A percentile compares a stretch with the other conserved stretches of the same genome.
These are phyloP conservation scores for Entomobrya multifasciata DNA, from an alignment of 2,888 invertebrate genomes.

Conservation along the genomic window DNA sequence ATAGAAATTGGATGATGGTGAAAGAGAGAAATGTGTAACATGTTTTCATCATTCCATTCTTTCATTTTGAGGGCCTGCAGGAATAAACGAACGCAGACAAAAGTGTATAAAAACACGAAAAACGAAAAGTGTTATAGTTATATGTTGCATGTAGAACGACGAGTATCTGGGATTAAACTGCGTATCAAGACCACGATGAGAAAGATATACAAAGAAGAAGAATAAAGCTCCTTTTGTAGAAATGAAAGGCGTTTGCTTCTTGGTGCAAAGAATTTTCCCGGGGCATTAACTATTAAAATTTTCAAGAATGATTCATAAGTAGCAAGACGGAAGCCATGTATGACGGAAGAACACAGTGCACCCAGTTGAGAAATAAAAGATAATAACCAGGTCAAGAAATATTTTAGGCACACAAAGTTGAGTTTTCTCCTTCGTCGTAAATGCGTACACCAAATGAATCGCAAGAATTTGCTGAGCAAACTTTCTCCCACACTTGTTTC, in stretches of 20 bases:
- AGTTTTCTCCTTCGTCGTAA: too few relatives aligned
- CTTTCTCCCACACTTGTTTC: too few relatives aligned
- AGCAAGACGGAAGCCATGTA: conserved; percentile 57
- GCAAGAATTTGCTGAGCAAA: too few relatives aligned
- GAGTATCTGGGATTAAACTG: too few relatives aligned
- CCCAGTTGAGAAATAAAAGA: conserved; percentile 63
- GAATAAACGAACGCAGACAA: conserved; percentile 56
- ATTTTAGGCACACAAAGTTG: conserved; percentile 43
- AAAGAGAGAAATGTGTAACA: conserved; percentile 51
- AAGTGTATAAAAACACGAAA: too few relatives aligned
- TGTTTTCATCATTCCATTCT: conserved; percentile 56
- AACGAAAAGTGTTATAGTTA: too few relatives aligned
- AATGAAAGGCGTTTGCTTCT: neutral
- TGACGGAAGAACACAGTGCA: conserved; percentile 53
- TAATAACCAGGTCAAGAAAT: conserved; percentile 69
- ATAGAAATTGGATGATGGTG: conserved; percentile 14
- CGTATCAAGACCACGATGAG: too few relatives aligned
- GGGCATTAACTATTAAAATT: conserved; percentile 67
- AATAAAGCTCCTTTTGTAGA: neutral
- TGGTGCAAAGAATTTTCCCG: conserved; percentile 52
- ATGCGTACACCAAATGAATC: too few relatives aligned
- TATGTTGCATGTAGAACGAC: too few relatives aligned
- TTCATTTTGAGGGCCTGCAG: conserved; percentile 57
- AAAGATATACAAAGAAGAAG: conserved; percentile 10
- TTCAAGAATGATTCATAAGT: conserved; percentile 64